Percentiles rank a stretch among this genome's conserved stretches.
These are phyloP conservation scores for Eurystomus glaucurus DNA, from an alignment of 2,797 vertebrate genomes.

Conservation along the genomic window DNA sequence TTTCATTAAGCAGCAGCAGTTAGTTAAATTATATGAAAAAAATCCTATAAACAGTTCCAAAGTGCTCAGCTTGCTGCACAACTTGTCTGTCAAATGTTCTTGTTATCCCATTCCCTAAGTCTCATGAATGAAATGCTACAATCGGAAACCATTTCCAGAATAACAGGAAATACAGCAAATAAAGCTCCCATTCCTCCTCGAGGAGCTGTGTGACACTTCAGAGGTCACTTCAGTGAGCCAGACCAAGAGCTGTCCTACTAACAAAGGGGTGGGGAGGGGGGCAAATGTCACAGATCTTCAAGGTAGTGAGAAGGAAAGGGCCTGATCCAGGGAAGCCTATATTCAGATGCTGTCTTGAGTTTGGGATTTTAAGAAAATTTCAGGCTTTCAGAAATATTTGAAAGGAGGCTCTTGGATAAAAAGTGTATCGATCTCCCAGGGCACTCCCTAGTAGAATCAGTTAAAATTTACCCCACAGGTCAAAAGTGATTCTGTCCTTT, in stretches of 20 bases:
- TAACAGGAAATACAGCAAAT: background rate
- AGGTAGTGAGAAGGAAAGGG: background rate
- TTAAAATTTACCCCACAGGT: background rate
- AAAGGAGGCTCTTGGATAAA: background rate
- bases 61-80: background rate
- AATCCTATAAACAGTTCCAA: background rate
- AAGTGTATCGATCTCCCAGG: no score
- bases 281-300: background rate
- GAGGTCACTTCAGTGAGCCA: background rate
- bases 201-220: background rate
- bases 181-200: background rate
- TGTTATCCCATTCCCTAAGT: background rate
- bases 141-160: background rate
- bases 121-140: background rate
- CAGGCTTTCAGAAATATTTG: background rate
- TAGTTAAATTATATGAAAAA: background rate
- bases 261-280: background rate
- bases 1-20: background rate
- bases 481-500: background rate
- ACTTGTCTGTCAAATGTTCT: background rate
- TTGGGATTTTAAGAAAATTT: background rate
- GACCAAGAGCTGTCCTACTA: background rate
- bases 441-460: no score
- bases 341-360: background rate
- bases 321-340: background rate